phyloP scores from a whole-genome alignment of 2,797 vertebrate species.

The Moxostoma hubbsi region DNA sequence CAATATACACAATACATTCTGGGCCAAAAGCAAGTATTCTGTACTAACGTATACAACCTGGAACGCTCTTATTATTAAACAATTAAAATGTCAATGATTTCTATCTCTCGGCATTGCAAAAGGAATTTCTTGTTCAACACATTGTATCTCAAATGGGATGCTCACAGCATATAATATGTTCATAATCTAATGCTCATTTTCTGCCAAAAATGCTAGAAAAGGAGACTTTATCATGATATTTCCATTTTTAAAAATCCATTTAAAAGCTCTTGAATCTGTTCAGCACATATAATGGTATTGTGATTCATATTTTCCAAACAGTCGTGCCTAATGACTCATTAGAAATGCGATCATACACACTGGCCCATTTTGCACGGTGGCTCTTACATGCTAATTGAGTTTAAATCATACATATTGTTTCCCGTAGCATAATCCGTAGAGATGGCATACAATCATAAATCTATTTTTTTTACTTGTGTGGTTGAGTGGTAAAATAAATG shows the following conservation, averaged over 20 bases:
- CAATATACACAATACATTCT: no score
- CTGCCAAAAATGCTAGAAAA: slow-evolving; percentile 1
- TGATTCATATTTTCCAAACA: slow-evolving; percentile 16
- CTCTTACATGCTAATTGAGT: slow-evolving; percentile 51
- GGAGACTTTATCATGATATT: slow-evolving; percentile 19
- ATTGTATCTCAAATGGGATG: background rate
- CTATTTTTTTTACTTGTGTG: background rate
- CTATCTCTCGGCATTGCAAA: background rate
- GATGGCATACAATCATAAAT: background rate
- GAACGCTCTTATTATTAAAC: no score
- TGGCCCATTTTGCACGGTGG: background rate
- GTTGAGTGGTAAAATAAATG: slow-evolving; percentile 21
- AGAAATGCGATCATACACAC: slow-evolving; percentile 42
- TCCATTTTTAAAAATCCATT: background rate
- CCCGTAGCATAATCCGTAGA: slow-evolving; percentile 20
- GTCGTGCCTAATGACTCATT: slow-evolving; percentile 46
- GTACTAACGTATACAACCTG: no score
- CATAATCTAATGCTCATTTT: background rate
- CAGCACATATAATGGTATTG: background rate
- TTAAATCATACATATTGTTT: slow-evolving; percentile 42
- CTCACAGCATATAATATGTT: slow-evolving; percentile 2
- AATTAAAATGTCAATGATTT: no score
- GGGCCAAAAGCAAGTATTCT: no score
- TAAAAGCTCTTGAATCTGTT: slow-evolving; percentile 11
- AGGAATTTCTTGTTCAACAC: slow-evolving; percentile 7